Conservation (phyloP, 2,888 invertebrate species). For the Pandemis cinnamomeana region DNA sequence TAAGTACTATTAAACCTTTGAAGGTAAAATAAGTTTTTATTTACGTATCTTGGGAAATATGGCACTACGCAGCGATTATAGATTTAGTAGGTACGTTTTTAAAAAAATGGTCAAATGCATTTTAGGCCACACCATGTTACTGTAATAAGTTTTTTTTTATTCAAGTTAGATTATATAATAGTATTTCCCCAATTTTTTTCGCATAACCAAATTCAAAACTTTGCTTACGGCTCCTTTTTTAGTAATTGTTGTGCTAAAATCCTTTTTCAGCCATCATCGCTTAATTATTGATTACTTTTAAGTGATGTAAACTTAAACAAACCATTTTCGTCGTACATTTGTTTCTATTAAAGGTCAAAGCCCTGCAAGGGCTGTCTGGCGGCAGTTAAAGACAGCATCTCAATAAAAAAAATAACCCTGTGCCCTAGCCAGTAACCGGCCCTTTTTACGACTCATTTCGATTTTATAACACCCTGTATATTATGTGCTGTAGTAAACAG, state of each 20-base stretch:
- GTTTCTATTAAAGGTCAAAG: slow-evolving; percentile 71
- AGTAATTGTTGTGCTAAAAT: too few species aligned
- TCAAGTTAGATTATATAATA: too few species aligned
- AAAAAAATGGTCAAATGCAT: too few species aligned
- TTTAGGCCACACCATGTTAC: too few species aligned
- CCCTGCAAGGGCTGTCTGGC: slow-evolving; percentile 55
- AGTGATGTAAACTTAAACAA: slow-evolving; percentile 9
- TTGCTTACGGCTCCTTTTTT: too few species aligned
- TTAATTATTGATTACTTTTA: background rate
- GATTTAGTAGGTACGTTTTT: too few species aligned
- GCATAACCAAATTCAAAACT: too few species aligned
- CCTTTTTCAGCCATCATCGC: background rate
- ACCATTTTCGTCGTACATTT: slow-evolving; percentile 50
- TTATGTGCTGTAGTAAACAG: slow-evolving; percentile 52
- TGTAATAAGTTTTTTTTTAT: too few species aligned
- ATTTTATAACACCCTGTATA: slow-evolving; percentile 62
- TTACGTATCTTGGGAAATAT: too few species aligned
- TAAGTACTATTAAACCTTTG: background rate
- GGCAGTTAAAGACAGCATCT: slow-evolving; percentile 67
- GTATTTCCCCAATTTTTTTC: too few species aligned
- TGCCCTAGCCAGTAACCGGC: slow-evolving; percentile 53
- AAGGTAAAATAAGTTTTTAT: too few species aligned
- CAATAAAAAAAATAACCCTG: slow-evolving; percentile 71
- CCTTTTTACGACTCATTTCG: slow-evolving; percentile 68
- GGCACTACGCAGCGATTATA: too few species aligned